Conservation (phyloP, 2,113 vertebrate species). For the Manacus vitellinus region DNA sequence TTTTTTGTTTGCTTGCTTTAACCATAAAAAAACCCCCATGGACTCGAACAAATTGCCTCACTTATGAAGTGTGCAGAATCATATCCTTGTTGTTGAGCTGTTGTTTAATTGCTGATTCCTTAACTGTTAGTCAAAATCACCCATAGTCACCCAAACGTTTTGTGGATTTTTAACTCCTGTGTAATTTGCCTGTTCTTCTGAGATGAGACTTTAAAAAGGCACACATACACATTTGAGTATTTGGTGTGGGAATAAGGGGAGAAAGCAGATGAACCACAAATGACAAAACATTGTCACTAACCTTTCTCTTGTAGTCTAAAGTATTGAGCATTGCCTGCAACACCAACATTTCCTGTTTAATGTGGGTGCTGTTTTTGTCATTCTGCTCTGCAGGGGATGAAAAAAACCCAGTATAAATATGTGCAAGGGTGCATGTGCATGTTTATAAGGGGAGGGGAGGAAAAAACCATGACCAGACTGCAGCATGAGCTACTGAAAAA, state of each 20-base stretch:
- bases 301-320: slow-evolving; percentile 95
- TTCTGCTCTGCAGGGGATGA: slow-evolving; percentile 75
- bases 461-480: background rate
- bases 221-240: fast-evolving
- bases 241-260: background rate
- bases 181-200: background rate
- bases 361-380: slow-evolving; percentile 83
- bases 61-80: background rate
- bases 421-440: fast-evolving
- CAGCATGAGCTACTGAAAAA: background rate
- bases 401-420: background rate
- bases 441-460: background rate
- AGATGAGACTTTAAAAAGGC: background rate
- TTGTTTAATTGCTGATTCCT: background rate
- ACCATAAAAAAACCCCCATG: background rate
- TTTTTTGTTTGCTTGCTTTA: background rate
- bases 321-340: slow-evolving; percentile 95
- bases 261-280: slow-evolving; percentile 22
- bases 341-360: slow-evolving; percentile 89
- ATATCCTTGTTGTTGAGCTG: background rate
- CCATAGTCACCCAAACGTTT: background rate
- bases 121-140: background rate
- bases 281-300: slow-evolving; percentile 46
- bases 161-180: background rate
- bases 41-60: background rate